Percentiles rank a stretch among this genome's conserved stretches.
These are phyloP conservation scores for Proteles cristata DNA, from an alignment of 2,113 vertebrate species.

Conservation along the genomic window DNA sequence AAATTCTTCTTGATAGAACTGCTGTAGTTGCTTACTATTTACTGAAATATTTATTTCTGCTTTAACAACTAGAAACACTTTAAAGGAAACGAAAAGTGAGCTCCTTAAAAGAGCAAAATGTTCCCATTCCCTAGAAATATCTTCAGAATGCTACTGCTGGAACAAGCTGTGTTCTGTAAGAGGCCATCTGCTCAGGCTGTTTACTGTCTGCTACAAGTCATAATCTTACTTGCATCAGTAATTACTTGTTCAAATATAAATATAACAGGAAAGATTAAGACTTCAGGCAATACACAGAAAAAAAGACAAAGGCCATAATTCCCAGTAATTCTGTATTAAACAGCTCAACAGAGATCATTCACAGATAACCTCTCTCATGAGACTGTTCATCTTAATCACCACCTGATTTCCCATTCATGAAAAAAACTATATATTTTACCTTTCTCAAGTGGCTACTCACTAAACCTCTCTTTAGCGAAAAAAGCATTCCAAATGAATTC, in stretches of 20 bases:
- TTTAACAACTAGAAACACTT: conserved; percentile 15
- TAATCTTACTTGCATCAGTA: conserved; percentile 71
- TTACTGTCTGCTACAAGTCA: conserved; percentile 62
- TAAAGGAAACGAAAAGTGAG: conserved; percentile 32
- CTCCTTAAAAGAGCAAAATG: conserved; percentile 42
- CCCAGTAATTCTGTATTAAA: conserved; percentile 25
- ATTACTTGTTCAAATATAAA: conserved; percentile 60
- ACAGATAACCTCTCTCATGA: conserved; percentile 6
- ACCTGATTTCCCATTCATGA: conserved; percentile 19
- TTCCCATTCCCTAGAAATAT: conserved; percentile 19
- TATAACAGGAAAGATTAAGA: conserved; percentile 49
- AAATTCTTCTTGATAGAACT: conserved; percentile 21
- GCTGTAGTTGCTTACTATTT: background rate
- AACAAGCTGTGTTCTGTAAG: conserved; percentile 56
- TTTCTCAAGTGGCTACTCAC: conserved; percentile 21
- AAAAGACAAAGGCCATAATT: conserved; percentile 25
- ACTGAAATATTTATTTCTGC: background rate
- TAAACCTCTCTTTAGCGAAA: conserved; percentile 5
- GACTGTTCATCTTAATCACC: background rate
- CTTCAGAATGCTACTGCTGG: conserved; percentile 25
- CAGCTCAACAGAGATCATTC: background rate
- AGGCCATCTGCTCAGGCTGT: conserved; percentile 64
- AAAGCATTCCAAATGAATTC: conserved; percentile 36
- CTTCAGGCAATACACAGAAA: conserved; percentile 42
- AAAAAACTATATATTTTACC: conserved; percentile 46